Evolutionary conservation across 2,113 vertebrate genomes (phyloP).

Genomic region (Oenanthe oenanthe): DNA sequence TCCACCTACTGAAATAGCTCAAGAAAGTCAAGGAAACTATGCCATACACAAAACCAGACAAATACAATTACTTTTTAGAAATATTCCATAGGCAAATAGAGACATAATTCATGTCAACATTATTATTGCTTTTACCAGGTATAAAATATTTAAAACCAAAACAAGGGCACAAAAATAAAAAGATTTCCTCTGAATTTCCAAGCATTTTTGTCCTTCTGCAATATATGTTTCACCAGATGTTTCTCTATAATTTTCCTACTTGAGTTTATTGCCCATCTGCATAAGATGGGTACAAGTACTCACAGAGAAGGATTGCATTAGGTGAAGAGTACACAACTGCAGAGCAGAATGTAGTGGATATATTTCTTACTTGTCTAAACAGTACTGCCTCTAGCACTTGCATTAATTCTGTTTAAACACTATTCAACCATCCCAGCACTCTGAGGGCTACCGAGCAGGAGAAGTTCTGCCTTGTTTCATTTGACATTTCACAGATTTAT

Average conservation of each 20-base stretch:
- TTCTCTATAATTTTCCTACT: not conserved
- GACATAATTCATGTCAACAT: not conserved
- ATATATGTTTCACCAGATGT: not conserved
- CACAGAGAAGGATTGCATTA: not conserved
- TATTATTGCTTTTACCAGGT: not conserved
- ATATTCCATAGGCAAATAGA: not conserved
- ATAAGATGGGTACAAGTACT: not conserved
- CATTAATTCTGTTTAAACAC: not conserved
- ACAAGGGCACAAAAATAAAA: not conserved
- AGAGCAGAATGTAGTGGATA: not conserved
- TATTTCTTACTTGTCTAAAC: not conserved
- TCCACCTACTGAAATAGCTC: not conserved
- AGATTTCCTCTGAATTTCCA: not conserved
- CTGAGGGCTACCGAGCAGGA: not conserved
- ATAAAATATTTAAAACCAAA: not conserved
- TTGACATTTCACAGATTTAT: not conserved
- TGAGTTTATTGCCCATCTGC: not conserved
- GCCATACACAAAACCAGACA: not conserved
- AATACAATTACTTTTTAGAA: not conserved
- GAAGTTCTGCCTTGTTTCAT: not conserved
- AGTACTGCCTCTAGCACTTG: rapidly evolving
- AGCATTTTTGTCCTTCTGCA: not conserved
- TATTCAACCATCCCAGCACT: not conserved
- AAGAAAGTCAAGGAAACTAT: not conserved
- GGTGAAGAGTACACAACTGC: not conserved